Base-by-base conservation (phyloP, 1,140 invertebrate genomes). In the Apocrypta bakeri region DNA sequence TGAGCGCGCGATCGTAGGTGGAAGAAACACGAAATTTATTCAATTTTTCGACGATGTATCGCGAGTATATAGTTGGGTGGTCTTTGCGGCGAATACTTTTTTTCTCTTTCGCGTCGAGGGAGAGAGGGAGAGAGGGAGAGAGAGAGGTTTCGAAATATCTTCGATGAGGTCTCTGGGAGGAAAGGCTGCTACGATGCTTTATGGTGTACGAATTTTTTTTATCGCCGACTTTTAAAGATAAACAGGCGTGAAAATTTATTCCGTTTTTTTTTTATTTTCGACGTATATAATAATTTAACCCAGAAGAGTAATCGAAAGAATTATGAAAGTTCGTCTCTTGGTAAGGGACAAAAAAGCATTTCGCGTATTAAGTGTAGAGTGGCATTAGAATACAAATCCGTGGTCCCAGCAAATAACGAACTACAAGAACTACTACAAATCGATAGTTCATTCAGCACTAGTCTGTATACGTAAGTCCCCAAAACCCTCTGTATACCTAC, bases 41-140 rank as follows among this genome's bases (percentile, higher is more conserved):
- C 64, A 31, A 68, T 68, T 68, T 68, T 31, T 24, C 64, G 64
- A 66, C 64, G 24, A 29, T 66, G 27, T 25, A 66, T 66, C 25
- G 27, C 7, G 3, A 29, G 64, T 56, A 4, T 56, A 17, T 48
- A 66, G 64, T 66, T 71, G 69, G 69, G 69, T 71, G 69, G 69
- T 71, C 27, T 66, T 66, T 17, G 25, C 64, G 1, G 64, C 11
- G 4, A 25, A 14, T 24, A 21, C 29, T 68, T 68, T 68, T 68
- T 68, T 63, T 63, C 24, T 63, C 61, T 24, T 12, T 12, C 61
- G 17, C 33, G 9, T 37, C 2, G 9, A 4, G 9, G 3, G 2
- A 2, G 33, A 4, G 33, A 37, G 3, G 2, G 25, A 24, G 1
- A 68, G 25, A 29, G 64, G 14, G 25, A 66, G 17, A 56, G 48